Percentiles rank a stretch among this genome's conserved stretches.
Evolutionary conservation across 2,797 vertebrate genomes (phyloP).

Genomic region (Channallabes apus): DNA sequence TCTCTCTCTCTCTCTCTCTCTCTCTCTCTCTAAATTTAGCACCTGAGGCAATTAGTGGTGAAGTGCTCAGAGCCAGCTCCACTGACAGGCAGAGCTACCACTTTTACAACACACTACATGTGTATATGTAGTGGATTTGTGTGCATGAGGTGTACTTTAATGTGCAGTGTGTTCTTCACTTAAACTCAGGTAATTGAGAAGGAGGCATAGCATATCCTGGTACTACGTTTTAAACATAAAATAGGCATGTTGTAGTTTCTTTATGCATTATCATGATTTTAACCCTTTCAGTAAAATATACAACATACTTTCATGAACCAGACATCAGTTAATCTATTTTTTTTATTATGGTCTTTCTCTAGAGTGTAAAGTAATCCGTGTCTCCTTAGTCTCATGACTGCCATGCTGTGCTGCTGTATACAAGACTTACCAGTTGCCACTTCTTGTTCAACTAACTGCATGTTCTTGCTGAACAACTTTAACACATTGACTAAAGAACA

Average conservation of each 20-base stretch:
- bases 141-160: slow-evolving; percentile 26
- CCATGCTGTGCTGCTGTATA: not conserved
- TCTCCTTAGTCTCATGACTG: not conserved
- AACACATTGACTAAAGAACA: slow-evolving; percentile 7
- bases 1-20: slow-evolving; percentile 47
- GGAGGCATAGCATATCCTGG: not conserved
- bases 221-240: slow-evolving; percentile 14
- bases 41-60: slow-evolving; percentile 86
- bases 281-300: not conserved
- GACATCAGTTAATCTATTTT: not conserved
- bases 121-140: slow-evolving; percentile 22
- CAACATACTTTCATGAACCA: not conserved
- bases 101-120: slow-evolving; percentile 53
- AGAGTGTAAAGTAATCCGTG: not conserved
- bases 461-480: not conserved
- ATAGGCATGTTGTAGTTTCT: not conserved
- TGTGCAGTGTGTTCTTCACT: not conserved
- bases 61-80: slow-evolving; percentile 83
- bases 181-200: slow-evolving; percentile 18
- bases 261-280: not conserved
- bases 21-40: slow-evolving; percentile 83
- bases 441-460: slow-evolving; percentile 1
- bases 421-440: not conserved
- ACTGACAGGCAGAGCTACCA: slow-evolving; percentile 79
- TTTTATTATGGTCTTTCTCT: not conserved